Percentiles rank a stretch among this genome's conserved stretches.
These are phyloP conservation scores for Podabrus alpinus DNA, from an alignment of 2,888 invertebrate genomes.

Conservation along the genomic window DNA sequence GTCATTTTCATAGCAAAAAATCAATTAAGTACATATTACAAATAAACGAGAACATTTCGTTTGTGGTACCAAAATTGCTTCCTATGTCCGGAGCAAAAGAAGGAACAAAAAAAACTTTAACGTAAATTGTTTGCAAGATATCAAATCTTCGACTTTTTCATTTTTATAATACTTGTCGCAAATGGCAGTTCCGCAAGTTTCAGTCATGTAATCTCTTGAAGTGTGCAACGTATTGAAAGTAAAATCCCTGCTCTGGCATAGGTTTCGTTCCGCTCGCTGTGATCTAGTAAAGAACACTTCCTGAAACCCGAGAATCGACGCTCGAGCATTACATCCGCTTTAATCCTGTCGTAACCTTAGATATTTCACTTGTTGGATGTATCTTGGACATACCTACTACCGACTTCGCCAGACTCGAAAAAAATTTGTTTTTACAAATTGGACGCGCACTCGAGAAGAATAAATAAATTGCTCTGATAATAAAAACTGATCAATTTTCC, in stretches of 20 bases:
- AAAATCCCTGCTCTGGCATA: slow-evolving; percentile 43
- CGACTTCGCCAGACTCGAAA: background rate
- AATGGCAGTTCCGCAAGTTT: slow-evolving; percentile 48
- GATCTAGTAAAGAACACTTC: slow-evolving; percentile 40
- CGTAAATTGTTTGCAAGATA: background rate
- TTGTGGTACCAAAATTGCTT: background rate
- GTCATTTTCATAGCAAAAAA: background rate
- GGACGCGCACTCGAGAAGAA: background rate
- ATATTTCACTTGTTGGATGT: slow-evolving; percentile 30
- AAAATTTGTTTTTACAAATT: background rate
- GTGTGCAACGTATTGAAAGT: slow-evolving; percentile 47
- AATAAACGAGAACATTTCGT: background rate
- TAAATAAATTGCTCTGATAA: no score
- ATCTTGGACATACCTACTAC: background rate
- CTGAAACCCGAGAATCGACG: slow-evolving; percentile 35
- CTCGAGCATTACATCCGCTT: slow-evolving; percentile 41
- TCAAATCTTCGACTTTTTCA: background rate
- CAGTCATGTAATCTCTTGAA: slow-evolving; percentile 49
- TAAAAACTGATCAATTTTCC: no score
- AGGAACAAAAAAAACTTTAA: background rate
- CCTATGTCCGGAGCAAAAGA: background rate
- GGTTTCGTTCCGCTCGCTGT: slow-evolving; percentile 35
- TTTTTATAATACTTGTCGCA: slow-evolving; percentile 35
- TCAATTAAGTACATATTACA: background rate
- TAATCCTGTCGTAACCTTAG: slow-evolving; percentile 37